Percentiles rank a stretch among this genome's conserved stretches.
Conservation (phyloP, 2,113 vertebrate species). For the Brienomyrus longianalis region DNA sequence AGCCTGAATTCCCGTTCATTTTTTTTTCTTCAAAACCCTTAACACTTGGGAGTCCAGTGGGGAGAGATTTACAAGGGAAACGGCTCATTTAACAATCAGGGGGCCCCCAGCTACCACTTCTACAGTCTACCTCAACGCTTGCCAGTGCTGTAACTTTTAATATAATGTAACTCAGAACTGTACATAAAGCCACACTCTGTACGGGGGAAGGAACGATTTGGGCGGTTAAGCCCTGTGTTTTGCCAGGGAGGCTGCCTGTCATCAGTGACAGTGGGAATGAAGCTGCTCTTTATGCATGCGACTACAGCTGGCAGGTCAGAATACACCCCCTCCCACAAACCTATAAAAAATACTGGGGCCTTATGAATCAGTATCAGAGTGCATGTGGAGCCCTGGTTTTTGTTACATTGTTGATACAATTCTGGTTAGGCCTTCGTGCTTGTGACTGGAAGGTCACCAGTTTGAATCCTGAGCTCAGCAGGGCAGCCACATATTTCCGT, state of each 20-base stretch:
- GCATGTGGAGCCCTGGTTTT: background rate
- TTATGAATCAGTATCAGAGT: background rate
- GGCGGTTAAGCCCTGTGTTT: background rate
- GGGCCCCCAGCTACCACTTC: background rate
- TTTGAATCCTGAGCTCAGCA: background rate
- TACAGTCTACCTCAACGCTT: background rate
- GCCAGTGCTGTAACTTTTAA: background rate
- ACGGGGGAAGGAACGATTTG: background rate
- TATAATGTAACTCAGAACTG: background rate
- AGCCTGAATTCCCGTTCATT: background rate
- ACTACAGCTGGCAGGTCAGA: background rate
- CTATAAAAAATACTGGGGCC: background rate
- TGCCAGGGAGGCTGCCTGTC: background rate
- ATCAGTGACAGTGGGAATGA: background rate
- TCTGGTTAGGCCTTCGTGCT: background rate
- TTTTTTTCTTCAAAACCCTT: background rate
- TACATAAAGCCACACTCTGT: background rate
- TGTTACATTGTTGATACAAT: background rate
- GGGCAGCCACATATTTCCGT: background rate
- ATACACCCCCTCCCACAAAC: background rate
- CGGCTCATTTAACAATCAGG: background rate
- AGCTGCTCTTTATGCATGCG: background rate
- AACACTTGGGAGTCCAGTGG: background rate
- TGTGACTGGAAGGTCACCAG: background rate
- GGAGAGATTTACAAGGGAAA: background rate